Conservation (phyloP, 2,797 vertebrate genomes). For the Mareca penelope region DNA sequence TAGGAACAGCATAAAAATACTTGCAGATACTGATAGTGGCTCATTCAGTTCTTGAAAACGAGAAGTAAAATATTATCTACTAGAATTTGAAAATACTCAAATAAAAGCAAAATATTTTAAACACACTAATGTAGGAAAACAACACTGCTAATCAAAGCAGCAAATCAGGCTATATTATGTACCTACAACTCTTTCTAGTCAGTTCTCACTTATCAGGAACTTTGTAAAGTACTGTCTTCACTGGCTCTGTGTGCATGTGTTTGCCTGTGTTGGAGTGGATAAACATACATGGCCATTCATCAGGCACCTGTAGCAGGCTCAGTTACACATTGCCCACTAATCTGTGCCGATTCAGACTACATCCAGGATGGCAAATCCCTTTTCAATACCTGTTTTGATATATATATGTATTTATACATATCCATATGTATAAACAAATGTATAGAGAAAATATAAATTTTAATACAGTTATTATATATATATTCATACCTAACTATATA, state of each 20-base stretch:
- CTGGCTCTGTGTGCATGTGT: neutral
- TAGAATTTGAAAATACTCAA: neutral
- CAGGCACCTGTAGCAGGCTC: neutral
- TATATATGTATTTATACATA: neutral
- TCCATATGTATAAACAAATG: neutral
- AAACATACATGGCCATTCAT: neutral
- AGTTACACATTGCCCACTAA: neutral
- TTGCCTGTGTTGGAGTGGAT: neutral
- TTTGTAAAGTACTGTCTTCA: neutral
- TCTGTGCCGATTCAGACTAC: neutral
- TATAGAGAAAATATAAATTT: neutral
- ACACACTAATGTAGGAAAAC: neutral
- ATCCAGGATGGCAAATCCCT: neutral
- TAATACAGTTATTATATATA: neutral
- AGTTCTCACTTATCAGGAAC: neutral
- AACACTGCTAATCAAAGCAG: neutral
- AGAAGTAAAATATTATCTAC: neutral
- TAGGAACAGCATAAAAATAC: neutral
- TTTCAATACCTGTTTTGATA: neutral
- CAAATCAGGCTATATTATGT: neutral
- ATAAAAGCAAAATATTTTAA: neutral
- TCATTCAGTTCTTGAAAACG: neutral
- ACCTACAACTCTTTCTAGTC: neutral
- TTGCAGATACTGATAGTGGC: neutral
- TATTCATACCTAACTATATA: neutral